A percentile compares a stretch with the other conserved stretches of the same genome.
Conservation (phyloP, 2,888 invertebrate species). For the Odontocerum albicorne region DNA sequence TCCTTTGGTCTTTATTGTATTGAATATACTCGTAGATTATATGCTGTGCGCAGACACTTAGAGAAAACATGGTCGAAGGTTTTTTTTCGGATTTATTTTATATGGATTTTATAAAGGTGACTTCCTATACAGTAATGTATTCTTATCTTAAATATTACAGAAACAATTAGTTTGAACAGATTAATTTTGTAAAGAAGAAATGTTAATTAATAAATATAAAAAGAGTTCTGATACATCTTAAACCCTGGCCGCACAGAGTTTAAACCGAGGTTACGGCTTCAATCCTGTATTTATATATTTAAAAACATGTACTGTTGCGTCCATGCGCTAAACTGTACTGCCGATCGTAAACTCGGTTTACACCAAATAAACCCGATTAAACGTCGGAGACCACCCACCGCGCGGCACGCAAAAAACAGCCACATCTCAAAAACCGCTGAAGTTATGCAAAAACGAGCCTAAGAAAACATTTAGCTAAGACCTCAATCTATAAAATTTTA, state of each 20-base stretch:
- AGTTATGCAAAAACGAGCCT: slow-evolving; percentile 6
- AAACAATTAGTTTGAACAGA: too few relatives aligned
- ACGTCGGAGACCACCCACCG: slow-evolving; percentile 24
- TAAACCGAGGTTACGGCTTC: slow-evolving; percentile 10
- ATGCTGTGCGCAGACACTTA: too few relatives aligned
- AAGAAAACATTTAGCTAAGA: neutral
- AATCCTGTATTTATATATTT: slow-evolving; percentile 7
- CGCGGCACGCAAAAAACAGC: slow-evolving; percentile 11
- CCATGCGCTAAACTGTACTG: slow-evolving; percentile 15
- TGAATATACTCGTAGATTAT: too few relatives aligned
- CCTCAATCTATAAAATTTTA: slow-evolving; percentile 3
- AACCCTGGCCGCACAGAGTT: too few relatives aligned
- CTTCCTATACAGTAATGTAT: too few relatives aligned
- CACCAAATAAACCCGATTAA: slow-evolving; percentile 16
- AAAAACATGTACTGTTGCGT: slow-evolving; percentile 9
- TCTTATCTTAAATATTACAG: too few relatives aligned
- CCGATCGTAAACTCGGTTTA: slow-evolving; percentile 20
- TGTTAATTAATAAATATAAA: neutral
- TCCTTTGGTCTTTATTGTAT: too few relatives aligned
- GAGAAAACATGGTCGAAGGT: too few relatives aligned
- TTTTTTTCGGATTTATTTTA: too few relatives aligned
- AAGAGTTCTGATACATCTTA: slow-evolving; percentile 6
- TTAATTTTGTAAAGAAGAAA: too few relatives aligned
- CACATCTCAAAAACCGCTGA: slow-evolving; percentile 9
- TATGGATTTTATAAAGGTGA: too few relatives aligned